Base-by-base conservation (phyloP, 2,113 vertebrate species). In the Barnardius zonarius region DNA sequence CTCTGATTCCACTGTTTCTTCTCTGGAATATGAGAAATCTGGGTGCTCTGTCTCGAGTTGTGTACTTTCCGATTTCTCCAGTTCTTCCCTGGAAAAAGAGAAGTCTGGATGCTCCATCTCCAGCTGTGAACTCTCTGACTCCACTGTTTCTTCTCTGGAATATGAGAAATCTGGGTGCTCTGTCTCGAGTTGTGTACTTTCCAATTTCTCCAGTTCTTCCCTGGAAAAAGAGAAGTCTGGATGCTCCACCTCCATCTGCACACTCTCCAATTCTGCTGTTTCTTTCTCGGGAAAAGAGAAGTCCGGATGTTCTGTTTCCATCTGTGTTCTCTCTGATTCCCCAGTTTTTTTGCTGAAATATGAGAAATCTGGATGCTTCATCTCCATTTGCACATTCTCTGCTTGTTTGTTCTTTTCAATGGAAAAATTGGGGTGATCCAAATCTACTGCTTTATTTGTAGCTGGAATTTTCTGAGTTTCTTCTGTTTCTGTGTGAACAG, bases 221-320 rank as follows among this genome's bases (percentile, higher is more conserved):
- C 46, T 92, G 25, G 90, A 91, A 78, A 83, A 93, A 24, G 75
- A 93, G 14, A 83, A 70, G 9, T 96, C 81, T 82, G 92, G 77
- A 49, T 46, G 35, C 19, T 95, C 74, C 17, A 49, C 39, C 48
- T 93, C 93, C 51, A 52, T 10, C 25, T 82, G 57, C 35, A 27
- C 37, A 87, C 3, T 4, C 10, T 83, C 27, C 2, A 24, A 19
- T 55, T 82, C 35, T 10, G 79, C 66, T 64, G 7, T 48, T 86
- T 82, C 74, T 72, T 76, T 57, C 35, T 16, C 52, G 57, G 67
- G 48, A 91, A 48, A 54, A n/a, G 83, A 70, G 17, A 88, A 54
- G 20, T 86, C 72, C 4, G 10, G 41, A 70, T 63, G 43, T 22
- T 93, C 68, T 73, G 20, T 49, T n/a, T 90, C 83, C 68, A 77